Conservation (phyloP, 1,140 invertebrate species). For the Meloidogyne exigua region DNA sequence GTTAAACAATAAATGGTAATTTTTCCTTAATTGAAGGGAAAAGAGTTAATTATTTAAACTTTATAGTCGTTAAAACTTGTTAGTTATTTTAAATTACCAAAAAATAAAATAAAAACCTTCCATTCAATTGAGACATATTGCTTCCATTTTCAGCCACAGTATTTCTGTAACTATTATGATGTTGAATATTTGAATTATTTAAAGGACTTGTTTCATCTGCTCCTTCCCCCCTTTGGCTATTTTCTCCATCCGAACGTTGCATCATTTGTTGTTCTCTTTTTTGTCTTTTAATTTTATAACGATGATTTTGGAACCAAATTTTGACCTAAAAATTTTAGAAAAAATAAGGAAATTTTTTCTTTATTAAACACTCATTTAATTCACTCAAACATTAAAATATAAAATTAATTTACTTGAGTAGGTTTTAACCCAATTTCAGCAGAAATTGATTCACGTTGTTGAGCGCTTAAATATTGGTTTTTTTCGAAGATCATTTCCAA, state of each 20-base stretch:
- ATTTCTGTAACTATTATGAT: not conserved
- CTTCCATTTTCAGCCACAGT: not conserved
- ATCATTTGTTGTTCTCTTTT: conserved; percentile 70
- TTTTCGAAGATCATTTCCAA: conserved; percentile 87
- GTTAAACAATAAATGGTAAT: no score
- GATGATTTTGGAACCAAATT: conserved; percentile 88
- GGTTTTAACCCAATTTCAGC: conserved; percentile 87
- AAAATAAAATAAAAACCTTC: not conserved
- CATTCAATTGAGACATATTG: not conserved
- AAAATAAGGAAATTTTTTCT: not conserved
- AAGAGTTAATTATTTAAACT: no score
- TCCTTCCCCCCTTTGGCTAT: not conserved
- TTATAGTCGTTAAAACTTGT: no score
- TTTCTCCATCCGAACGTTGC: not conserved
- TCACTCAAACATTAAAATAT: no score
- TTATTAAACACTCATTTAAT: not conserved
- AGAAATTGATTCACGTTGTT: conserved; percentile 89
- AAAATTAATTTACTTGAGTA: conserved; percentile 73
- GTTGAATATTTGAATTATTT: not conserved
- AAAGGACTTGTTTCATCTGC: not conserved
- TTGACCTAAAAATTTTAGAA: conserved; percentile 80
- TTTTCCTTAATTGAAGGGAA: no score
- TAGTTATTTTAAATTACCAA: no score
- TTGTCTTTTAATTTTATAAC: conserved; percentile 72
- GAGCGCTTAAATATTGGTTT: conserved; percentile 88